These are phyloP conservation scores for Patella pellucida DNA, from an alignment of 2,888 invertebrate genomes.

Conservation along the genomic window DNA sequence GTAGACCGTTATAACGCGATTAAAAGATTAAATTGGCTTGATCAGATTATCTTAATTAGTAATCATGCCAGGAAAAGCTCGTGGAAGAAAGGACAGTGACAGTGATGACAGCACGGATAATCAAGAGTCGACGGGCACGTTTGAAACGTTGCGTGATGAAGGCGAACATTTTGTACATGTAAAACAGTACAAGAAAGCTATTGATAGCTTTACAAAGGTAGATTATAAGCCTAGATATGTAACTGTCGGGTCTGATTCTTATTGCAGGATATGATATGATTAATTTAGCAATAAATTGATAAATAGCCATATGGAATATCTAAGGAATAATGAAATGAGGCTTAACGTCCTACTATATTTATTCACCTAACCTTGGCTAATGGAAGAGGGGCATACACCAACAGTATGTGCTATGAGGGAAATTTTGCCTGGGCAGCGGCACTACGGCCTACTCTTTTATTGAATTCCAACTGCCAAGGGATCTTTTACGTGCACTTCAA, in stretches of 20 bases:
- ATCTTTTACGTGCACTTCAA: no score
- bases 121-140: slow-evolving; percentile 50
- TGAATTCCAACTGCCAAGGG: no score
- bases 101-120: slow-evolving; percentile 54
- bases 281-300: no score
- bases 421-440: no score
- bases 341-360: no score
- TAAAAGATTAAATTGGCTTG: not conserved
- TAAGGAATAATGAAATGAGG: no score
- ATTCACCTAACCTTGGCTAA: no score
- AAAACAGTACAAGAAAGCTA: slow-evolving; percentile 63
- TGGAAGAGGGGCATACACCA: no score
- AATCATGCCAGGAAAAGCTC: slow-evolving; percentile 40
- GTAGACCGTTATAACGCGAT: not conserved
- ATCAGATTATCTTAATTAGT: slow-evolving; percentile 22
- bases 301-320: no score
- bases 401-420: no score
- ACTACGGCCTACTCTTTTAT: no score
- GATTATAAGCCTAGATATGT: not conserved
- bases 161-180: slow-evolving; percentile 64
- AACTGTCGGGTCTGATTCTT: not conserved
- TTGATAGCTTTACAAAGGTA: slow-evolving; percentile 69
- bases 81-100: slow-evolving; percentile 43
- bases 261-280: no score
- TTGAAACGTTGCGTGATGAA: slow-evolving; percentile 64